A percentile compares a stretch with the other conserved stretches of the same genome.
Evolutionary conservation across 2,888 invertebrate species (phyloP).

Genomic region (Campaea margaritaria): DNA sequence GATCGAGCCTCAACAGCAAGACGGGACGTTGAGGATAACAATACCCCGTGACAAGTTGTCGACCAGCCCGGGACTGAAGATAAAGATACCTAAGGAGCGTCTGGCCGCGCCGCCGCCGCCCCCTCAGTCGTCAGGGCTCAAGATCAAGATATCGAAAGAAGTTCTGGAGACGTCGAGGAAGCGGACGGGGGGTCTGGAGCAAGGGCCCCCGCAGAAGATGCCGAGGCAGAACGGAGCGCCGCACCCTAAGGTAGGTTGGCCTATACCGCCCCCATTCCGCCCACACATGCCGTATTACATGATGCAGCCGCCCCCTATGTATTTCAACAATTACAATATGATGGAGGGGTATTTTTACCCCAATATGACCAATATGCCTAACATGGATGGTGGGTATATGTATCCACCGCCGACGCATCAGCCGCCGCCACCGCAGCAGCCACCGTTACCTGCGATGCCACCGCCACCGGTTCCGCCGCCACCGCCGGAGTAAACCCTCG

Average conservation of each 20-base stretch:
- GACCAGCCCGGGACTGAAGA: conserved; percentile 87
- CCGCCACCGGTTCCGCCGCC: conserved; percentile 77
- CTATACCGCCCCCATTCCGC: conserved; percentile 66
- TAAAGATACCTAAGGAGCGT: conserved; percentile 92
- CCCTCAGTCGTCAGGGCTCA: conserved; percentile 83
- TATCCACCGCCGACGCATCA: conserved; percentile 40
- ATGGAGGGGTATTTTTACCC: conserved; percentile 72
- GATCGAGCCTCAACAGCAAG: conserved; percentile 47
- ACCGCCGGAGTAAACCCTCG: background rate
- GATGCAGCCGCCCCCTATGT: conserved; percentile 73
- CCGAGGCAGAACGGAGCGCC: conserved; percentile 72
- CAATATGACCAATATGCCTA: conserved; percentile 63
- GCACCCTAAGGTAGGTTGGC: conserved; percentile 78
- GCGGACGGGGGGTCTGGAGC: conserved; percentile 53
- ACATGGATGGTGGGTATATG: conserved; percentile 35
- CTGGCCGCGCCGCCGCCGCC: conserved; percentile 84
- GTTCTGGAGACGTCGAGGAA: conserved; percentile 85
- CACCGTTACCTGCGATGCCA: conserved; percentile 85
- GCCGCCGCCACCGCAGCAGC: conserved; percentile 59
- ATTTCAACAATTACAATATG: conserved; percentile 52
- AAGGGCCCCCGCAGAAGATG: conserved; percentile 66
- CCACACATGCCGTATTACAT: conserved; percentile 71
- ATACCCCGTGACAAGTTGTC: conserved; percentile 77
- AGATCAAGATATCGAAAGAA: conserved; percentile 93
- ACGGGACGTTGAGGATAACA: conserved; percentile 72